Conservation (phyloP, 2,797 vertebrate species). For the Eulemur coronatus region DNA sequence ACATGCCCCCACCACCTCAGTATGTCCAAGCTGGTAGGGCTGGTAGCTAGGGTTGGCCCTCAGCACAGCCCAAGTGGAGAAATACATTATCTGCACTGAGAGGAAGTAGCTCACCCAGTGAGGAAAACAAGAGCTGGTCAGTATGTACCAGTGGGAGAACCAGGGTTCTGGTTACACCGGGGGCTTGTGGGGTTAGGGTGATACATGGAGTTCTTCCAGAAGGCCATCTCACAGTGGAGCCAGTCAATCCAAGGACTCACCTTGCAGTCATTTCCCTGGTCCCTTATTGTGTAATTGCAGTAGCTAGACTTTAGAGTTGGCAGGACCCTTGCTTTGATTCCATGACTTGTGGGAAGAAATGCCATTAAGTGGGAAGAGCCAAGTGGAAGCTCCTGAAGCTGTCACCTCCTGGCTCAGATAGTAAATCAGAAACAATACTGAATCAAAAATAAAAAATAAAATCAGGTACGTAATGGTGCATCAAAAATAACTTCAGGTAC, state of each 20-base stretch:
- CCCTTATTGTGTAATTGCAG: not conserved
- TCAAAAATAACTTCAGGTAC: no score
- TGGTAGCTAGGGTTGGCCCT: not conserved
- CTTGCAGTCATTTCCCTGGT: not conserved
- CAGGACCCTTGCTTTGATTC: not conserved
- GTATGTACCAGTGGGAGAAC: rapidly evolving
- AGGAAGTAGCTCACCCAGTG: not conserved
- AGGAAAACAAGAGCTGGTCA: not conserved
- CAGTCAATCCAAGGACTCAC: not conserved
- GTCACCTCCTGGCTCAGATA: not conserved
- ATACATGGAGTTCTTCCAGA: not conserved
- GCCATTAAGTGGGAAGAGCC: not conserved
- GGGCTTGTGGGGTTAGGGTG: not conserved
- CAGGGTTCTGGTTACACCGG: not conserved
- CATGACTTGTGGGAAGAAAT: not conserved
- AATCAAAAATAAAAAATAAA: no score
- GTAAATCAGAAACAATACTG: not conserved
- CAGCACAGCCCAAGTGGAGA: not conserved
- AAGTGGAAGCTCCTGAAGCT: not conserved
- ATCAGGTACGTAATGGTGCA: rapidly evolving
- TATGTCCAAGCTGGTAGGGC: not conserved
- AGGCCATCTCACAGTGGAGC: not conserved
- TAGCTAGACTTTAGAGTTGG: no score
- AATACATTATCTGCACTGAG: not conserved
- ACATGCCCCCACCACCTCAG: not conserved